Conservation (phyloP, 1,140 invertebrate species). For the Brachionus koreanus region DNA sequence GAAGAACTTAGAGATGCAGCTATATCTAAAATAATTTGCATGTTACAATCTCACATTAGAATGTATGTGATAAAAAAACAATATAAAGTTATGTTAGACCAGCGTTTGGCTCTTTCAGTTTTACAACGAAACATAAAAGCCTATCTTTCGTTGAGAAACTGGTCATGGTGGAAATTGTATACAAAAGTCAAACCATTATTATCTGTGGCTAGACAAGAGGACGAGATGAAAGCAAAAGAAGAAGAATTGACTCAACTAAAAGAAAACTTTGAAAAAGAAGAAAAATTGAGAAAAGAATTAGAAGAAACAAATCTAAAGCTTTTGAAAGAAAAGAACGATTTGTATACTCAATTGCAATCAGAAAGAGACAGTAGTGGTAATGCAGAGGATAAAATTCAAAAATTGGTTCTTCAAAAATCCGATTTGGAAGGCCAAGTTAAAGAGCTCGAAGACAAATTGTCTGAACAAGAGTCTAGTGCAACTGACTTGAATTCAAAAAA, state of each 20-base stretch:
- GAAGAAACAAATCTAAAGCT: conserved; percentile 83
- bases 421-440: conserved; percentile 92
- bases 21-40: conserved; percentile 92
- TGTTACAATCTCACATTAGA: conserved; percentile 93
- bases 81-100: conserved; percentile 95
- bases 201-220: conserved; percentile 94
- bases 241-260: conserved; percentile 90
- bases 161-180: conserved; percentile 99
- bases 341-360: conserved; percentile 79
- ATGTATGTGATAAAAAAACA: conserved; percentile 77
- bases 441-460: conserved; percentile 90
- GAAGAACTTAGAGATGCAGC: conserved; percentile 99
- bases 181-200: conserved; percentile 94
- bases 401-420: conserved; percentile 88
- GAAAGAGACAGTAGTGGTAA: conserved; percentile 72
- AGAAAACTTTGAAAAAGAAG: conserved; percentile 85
- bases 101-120: conserved; percentile 91
- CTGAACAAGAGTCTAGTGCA: conserved; percentile 88
- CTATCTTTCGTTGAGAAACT: conserved; percentile 94
- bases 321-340: conserved; percentile 79
- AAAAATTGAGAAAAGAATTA: conserved; percentile 91
- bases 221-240: conserved; percentile 94
- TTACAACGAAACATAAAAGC: conserved; percentile 98
- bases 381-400: conserved; percentile 82
- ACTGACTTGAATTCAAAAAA: conserved; percentile 84